These are phyloP conservation scores for Gymnopithys bicolor DNA, from an alignment of 2,797 vertebrate species.

Conservation along the genomic window DNA sequence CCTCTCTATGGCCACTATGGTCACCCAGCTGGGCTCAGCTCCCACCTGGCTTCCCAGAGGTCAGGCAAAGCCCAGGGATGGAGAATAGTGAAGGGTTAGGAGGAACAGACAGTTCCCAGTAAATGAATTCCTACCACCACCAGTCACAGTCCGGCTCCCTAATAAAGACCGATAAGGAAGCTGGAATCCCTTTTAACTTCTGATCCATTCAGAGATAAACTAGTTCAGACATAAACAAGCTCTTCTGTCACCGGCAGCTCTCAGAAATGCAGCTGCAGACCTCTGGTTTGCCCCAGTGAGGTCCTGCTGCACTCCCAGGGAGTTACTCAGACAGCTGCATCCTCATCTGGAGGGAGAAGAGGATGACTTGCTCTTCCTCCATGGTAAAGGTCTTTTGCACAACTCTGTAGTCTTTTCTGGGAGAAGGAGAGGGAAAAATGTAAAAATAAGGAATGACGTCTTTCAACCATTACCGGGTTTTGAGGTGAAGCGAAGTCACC, in stretches of 20 bases:
- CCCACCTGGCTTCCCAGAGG: background rate
- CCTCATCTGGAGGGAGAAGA: constrained; percentile 21
- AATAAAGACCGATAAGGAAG: constrained; percentile 44
- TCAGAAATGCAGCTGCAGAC: constrained; percentile 32
- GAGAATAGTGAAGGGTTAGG: background rate
- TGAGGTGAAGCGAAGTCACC: constrained; percentile 63
- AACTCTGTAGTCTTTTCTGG: background rate
- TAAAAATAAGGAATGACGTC: constrained; percentile 56
- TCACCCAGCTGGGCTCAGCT: background rate
- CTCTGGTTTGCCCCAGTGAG: background rate
- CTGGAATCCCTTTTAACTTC: constrained; percentile 66
- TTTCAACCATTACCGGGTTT: constrained; percentile 42
- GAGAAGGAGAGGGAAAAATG: background rate
- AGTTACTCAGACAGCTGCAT: constrained; percentile 22
- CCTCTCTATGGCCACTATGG: background rate
- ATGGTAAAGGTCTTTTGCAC: background rate
- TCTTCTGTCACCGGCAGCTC: background rate
- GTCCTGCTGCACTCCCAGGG: background rate
- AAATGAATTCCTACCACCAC: constrained; percentile 40
- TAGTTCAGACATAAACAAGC: constrained; percentile 46
- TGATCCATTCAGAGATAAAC: constrained; percentile 25
- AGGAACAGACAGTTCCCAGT: constrained; percentile 43
- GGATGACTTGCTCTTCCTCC: constrained; percentile 8
- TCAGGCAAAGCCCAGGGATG: background rate
- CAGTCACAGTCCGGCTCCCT: constrained; percentile 49